Base-by-base conservation (phyloP, 2,888 invertebrate species). In the Ferrisia virgata region DNA sequence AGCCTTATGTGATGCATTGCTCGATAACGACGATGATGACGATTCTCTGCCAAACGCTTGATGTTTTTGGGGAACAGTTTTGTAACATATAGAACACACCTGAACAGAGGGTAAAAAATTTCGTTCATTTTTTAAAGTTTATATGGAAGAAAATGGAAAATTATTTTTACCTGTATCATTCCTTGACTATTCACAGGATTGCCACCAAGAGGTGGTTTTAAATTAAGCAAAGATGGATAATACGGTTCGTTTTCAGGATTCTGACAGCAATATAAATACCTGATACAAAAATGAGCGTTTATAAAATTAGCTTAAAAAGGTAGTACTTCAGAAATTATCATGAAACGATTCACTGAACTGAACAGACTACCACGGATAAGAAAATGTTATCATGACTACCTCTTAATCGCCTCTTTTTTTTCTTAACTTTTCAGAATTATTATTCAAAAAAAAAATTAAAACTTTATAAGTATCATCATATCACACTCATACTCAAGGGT, bases 141-240 rank as follows among this genome's bases (percentile, higher is more conserved):
- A n/a, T n/a, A n/a, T n/a, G n/a, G n/a, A n/a, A n/a, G n/a, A n/a
- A n/a, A n/a, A n/a, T n/a, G n/a, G n/a, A n/a, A n/a, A 33, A 22
- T 78, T n/a, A 39, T 1, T 25, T n/a, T 82, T 85, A 86, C 86
- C 86, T 87, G 87, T 28, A 87, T 86, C 85, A 86, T 89, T 89
- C 95, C 96, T 90, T 96, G 94, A 85, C 95, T 94, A 89, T 95
- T 95, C 87, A 97, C 94, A 53, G 96, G 95, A 89, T 95, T 94
- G 87, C 96, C 94, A 87, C 96, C 96, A 82, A 93, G 92, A 86
- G 94, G 94, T 85, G 94, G 92, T 89, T 93, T 93, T 87, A 96
- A 90, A 87, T 92, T 92, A 88, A 93, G 93, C 85, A 97, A 94
- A 89, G 96, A 96, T 15, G 97, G 96, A 90, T 95, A 97, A 89